A percentile compares a stretch with the other conserved stretches of the same genome.
Evolutionary conservation across 1,140 invertebrate genomes (phyloP).

Genomic region (Zophobas morio): DNA sequence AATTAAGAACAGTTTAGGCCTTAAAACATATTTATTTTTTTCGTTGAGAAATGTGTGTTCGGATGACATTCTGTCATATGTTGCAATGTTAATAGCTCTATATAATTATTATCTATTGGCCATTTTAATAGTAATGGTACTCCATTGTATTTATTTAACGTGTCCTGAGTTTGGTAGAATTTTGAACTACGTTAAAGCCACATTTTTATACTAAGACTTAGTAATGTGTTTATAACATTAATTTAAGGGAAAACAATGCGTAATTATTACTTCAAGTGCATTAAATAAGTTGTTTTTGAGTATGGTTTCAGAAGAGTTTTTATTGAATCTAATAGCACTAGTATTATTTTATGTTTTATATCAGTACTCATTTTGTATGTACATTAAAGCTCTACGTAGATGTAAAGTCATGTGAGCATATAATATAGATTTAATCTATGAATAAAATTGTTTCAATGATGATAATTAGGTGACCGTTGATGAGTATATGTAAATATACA

Average conservation of each 20-base stretch:
- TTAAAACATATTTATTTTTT: constrained; percentile 28
- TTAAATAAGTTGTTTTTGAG: constrained; percentile 39
- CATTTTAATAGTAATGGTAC: constrained; percentile 13
- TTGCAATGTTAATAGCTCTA: constrained; percentile 46
- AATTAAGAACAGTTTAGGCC: constrained; percentile 13
- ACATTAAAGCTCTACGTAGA: constrained; percentile 47
- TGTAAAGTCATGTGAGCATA: constrained; percentile 50
- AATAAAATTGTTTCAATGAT: constrained; percentile 47
- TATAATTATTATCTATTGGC: constrained; percentile 43
- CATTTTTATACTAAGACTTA: constrained; percentile 15
- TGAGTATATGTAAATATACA: constrained; percentile 44
- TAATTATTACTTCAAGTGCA: constrained; percentile 39
- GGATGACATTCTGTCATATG: constrained; percentile 43
- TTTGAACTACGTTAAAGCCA: constrained; percentile 3
- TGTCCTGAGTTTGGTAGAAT: constrained; percentile 14
- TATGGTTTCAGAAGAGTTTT: constrained; percentile 23
- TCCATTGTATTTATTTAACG: constrained; percentile 23
- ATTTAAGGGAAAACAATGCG: constrained; percentile 21
- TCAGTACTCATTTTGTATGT: constrained; percentile 47
- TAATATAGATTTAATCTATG: constrained; percentile 51
- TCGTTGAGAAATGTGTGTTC: constrained; percentile 27
- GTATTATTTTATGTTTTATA: constrained; percentile 45
- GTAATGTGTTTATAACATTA: constrained; percentile 30
- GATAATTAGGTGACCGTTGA: constrained; percentile 34
- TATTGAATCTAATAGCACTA: constrained; percentile 42